These are phyloP conservation scores for Podiceps cristatus DNA, from an alignment of 2,113 vertebrate genomes.

Conservation along the genomic window DNA sequence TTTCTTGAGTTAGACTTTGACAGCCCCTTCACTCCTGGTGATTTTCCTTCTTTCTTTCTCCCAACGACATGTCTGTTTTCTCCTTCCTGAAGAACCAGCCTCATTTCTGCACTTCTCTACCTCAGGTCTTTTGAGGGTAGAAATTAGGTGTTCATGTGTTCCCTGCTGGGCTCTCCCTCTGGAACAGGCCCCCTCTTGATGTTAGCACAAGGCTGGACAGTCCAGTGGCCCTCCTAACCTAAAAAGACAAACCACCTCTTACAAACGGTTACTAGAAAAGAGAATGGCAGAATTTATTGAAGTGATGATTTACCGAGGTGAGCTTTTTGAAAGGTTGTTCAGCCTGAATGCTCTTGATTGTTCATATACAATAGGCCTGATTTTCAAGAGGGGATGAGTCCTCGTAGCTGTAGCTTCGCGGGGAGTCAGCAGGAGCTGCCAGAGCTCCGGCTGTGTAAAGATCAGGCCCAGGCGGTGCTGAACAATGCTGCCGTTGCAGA, in stretches of 20 bases:
- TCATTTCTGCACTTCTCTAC: neutral
- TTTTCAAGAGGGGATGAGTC: neutral
- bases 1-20: neutral
- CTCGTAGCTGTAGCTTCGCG: accelerated
- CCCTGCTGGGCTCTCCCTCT: neutral
- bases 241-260: neutral
- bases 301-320: neutral
- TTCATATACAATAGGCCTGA: neutral
- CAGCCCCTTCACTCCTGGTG: neutral
- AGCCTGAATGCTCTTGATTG: constrained; percentile 5
- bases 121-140: neutral
- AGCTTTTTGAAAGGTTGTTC: neutral
- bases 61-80: neutral
- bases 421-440: neutral
- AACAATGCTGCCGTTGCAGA: neutral
- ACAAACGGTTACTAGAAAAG: neutral
- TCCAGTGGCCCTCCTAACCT: neutral
- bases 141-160: neutral
- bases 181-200: neutral
- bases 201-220: neutral
- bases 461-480: neutral
- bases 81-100: neutral
- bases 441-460: neutral
- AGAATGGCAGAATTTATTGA: neutral
- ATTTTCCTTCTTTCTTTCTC: neutral